Conservation (phyloP, 2,888 invertebrate genomes). For the Scaeva pyrastri region DNA sequence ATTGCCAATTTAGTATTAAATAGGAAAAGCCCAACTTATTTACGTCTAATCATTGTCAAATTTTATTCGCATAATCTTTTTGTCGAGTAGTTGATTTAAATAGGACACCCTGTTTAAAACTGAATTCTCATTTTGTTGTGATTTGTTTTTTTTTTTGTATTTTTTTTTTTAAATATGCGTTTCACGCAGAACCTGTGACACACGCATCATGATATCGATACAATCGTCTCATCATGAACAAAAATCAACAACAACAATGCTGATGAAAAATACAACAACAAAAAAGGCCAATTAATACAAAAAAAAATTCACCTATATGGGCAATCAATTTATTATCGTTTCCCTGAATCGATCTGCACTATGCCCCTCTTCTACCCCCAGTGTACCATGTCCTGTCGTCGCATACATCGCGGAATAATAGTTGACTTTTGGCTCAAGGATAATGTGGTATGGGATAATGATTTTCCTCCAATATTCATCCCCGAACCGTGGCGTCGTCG, state of each 20-base stretch:
- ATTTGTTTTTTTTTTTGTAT: background rate
- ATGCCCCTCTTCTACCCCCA: too few species aligned
- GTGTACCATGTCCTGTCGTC: background rate
- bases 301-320: slow-evolving; percentile 67
- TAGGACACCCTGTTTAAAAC: slow-evolving; percentile 38
- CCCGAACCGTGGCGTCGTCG: too few species aligned
- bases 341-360: background rate
- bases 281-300: slow-evolving; percentile 68
- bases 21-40: too few species aligned
- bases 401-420: background rate
- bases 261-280: background rate
- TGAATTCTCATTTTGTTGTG: slow-evolving; percentile 3
- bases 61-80: too few species aligned
- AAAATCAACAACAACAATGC: background rate
- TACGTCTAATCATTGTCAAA: too few species aligned
- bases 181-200: slow-evolving; percentile 28
- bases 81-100: too few species aligned
- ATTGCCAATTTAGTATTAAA: too few species aligned
- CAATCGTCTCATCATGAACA: background rate
- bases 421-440: background rate
- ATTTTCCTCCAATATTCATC: background rate
- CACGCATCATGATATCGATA: slow-evolving; percentile 15
- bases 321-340: slow-evolving; percentile 57
- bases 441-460: slow-evolving; percentile 1
- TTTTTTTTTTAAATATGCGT: background rate